Evolutionary conservation across 2,113 vertebrate species (phyloP), one percentile per base, ranked within the genome.

Genomic region (Theristicus caerulescens): DNA sequence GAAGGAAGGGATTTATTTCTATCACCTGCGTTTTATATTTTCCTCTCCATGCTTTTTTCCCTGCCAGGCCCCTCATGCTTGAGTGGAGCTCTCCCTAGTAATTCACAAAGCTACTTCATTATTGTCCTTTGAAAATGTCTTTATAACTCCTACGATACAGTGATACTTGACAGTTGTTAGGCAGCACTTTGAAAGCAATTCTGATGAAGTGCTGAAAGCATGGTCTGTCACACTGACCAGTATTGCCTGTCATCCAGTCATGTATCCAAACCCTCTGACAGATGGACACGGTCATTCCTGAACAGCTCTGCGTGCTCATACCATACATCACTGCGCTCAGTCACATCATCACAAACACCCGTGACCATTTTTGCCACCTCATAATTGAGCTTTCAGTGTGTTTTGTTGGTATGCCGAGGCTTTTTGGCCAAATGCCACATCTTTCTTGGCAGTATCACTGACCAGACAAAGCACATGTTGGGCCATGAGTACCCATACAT

Each of bases 401-500:
- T 78, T 92, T 38, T 58, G 76, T 71, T 59, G 83, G 51, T 47
- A 93, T 71, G 80, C 91, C 1, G 51, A 83, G 88, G 86, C 40
- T 84, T 92, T 88, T 58, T 96, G 96, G 96, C 93, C 86, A 6
- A n/a, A 67, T 5, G 94, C 96, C 96, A 84, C 20, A 0, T 91
- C 69, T 89, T 78, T 81, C 77, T 91, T 96, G 96, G 95, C 96
- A 94, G 51, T 44, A 13, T 38, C 5, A 1, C 69, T 89, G 94
- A 51, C 93, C 94, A 96, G 94, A 93, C 94, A 96, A 94, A 95
- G 93, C 86, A 24, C 82, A 29, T 58, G 79, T 83, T 86, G 76
- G 49, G 62, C 93, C 55, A 21, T 74, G 86, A 84, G 81, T 71
- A 82, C 51, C 88, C 77, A 19, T 34, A 91, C 55, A 16, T 81